Percentiles rank a stretch among this genome's conserved stretches.
Conservation (phyloP, 2,113 vertebrate species). For the Pongo pygmaeus region DNA sequence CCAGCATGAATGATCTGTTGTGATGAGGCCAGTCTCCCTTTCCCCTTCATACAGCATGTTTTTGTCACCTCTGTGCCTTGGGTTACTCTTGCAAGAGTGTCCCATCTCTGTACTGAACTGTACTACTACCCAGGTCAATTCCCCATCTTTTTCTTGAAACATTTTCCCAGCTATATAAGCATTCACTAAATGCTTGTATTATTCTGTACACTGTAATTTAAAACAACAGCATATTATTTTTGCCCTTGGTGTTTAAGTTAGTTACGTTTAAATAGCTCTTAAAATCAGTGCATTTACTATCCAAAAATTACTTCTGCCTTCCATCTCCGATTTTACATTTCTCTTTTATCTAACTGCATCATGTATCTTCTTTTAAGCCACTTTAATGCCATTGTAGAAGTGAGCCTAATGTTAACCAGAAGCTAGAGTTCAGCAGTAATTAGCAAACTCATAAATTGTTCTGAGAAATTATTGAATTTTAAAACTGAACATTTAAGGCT, state of each 20-base stretch:
- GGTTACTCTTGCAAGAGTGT: background rate
- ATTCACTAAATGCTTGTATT: background rate
- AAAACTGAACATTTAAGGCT: background rate
- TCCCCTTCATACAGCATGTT: background rate
- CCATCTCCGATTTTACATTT: conserved; percentile 18
- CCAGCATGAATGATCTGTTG: background rate
- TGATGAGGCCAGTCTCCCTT: background rate
- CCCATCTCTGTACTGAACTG: background rate
- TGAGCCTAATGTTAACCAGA: conserved; percentile 9
- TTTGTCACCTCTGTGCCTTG: background rate
- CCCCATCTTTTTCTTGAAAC: background rate
- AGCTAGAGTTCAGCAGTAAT: background rate
- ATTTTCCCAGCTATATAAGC: background rate
- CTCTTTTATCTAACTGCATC: background rate
- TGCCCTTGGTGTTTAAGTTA: background rate
- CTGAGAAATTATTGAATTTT: conserved; percentile 29
- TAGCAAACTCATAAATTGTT: background rate
- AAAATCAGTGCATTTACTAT: background rate
- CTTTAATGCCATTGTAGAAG: conserved; percentile 1
- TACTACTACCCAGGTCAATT: background rate
- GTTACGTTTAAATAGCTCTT: conserved; percentile 14
- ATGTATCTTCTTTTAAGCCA: background rate
- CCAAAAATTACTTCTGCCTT: conserved; percentile 22
- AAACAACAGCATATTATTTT: background rate
- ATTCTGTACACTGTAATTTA: background rate